A percentile compares a stretch with the other conserved stretches of the same genome.
These are phyloP conservation scores for Campoletis sonorensis DNA, from an alignment of 1,140 invertebrate genomes.

Conservation along the genomic window DNA sequence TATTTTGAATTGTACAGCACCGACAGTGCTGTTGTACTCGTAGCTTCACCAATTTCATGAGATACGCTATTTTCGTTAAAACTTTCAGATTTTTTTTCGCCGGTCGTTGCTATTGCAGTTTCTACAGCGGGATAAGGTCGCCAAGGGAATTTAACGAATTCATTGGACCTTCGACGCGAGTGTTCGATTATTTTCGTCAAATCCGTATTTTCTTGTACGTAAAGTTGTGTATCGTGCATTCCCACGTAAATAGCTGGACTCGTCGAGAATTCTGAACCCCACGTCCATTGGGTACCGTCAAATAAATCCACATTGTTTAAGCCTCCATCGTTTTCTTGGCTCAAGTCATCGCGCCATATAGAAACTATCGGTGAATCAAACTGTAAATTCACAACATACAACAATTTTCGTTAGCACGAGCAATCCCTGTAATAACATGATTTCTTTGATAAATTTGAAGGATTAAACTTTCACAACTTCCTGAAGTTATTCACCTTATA, in stretches of 20 bases:
- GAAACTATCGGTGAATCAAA: constrained; percentile 90
- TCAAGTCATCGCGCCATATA: constrained; percentile 83
- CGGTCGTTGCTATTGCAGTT: constrained; percentile 42
- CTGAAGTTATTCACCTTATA: constrained; percentile 78
- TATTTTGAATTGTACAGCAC: constrained; percentile 84
- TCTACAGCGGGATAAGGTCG: constrained; percentile 79
- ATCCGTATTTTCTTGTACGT: constrained; percentile 84
- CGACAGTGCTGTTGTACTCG: constrained; percentile 79
- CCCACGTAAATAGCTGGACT: constrained; percentile 89
- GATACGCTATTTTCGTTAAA: constrained; percentile 54
- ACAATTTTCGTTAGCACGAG: no score
- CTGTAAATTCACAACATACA: constrained; percentile 72
- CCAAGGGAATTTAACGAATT: constrained; percentile 81
- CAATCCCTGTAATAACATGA: no score
- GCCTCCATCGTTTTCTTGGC: constrained; percentile 65
- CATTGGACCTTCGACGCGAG: constrained; percentile 55
- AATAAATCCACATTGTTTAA: constrained; percentile 88
- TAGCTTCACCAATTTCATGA: constrained; percentile 57
- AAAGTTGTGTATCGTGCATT: constrained; percentile 89
- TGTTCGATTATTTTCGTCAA: constrained; percentile 68
- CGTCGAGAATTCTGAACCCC: constrained; percentile 66
- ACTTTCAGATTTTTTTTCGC: constrained; percentile 29
- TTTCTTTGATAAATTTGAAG: no score
- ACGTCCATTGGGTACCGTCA: constrained; percentile 76
- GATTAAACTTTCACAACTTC: neutral